A percentile compares a stretch with the other conserved stretches of the same genome.
phyloP scores from a whole-genome alignment of 2,113 vertebrate species.

The Callipepla squamata region DNA sequence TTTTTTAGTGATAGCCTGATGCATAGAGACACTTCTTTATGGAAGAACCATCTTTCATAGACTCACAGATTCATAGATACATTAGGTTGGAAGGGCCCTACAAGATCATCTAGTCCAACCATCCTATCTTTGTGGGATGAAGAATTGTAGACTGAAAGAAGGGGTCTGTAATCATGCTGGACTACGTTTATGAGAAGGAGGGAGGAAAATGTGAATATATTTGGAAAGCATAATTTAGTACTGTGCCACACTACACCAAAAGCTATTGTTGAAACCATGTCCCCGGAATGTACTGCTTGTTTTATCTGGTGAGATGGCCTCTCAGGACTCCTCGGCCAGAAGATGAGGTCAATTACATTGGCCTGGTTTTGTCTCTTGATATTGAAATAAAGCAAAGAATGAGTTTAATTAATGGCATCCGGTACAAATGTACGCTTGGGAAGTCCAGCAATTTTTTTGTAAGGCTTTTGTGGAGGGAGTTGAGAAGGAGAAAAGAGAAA shows the following conservation, averaged over 20 bases:
- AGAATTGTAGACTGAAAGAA: background rate
- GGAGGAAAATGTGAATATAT: background rate
- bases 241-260: background rate
- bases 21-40: background rate
- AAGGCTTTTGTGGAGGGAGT: background rate
- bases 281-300: rapidly evolving
- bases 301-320: background rate
- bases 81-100: too few relatives aligned
- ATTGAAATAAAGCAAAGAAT: background rate
- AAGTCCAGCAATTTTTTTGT: background rate
- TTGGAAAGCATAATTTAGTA: background rate
- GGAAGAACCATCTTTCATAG: background rate
- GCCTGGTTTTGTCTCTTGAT: background rate
- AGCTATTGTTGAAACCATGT: background rate
- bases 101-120: too few relatives aligned
- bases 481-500: background rate
- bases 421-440: too few relatives aligned
- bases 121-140: background rate
- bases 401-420: background rate
- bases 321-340: too few relatives aligned
- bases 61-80: too few relatives aligned
- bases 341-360: background rate
- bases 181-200: background rate
- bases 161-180: background rate
- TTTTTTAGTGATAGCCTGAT: background rate